Conservation (phyloP, 2,113 vertebrate species). For the Columba livia region DNA sequence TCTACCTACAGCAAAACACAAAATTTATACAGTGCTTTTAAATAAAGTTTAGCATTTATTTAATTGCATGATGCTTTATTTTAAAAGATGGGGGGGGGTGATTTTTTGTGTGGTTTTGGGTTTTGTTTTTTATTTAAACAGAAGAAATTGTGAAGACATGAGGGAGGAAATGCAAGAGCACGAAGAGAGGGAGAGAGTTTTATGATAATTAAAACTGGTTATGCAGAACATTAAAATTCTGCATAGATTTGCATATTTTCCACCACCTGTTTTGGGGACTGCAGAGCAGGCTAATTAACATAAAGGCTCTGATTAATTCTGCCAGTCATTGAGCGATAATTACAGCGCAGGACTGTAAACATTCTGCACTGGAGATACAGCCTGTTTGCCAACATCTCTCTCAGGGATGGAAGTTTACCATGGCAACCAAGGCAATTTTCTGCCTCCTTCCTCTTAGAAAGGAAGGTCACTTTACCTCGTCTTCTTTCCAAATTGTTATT, state of each 20-base stretch:
- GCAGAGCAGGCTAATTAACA: slow-evolving; percentile 95
- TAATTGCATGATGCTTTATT: not conserved
- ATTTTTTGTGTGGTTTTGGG: not conserved
- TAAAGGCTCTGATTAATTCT: slow-evolving; percentile 97
- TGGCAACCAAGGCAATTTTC: slow-evolving; percentile 85
- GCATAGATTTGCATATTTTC: slow-evolving; percentile 99
- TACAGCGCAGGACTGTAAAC: slow-evolving; percentile 82
- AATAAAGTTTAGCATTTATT: slow-evolving; percentile 4
- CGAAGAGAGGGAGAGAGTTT: slow-evolving; percentile 75
- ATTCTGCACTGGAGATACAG: slow-evolving; percentile 81
- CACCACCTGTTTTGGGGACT: slow-evolving; percentile 98
- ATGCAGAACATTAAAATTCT: slow-evolving; percentile 95
- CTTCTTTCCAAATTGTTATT: slow-evolving; percentile 69
- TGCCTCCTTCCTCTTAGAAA: slow-evolving; percentile 75
- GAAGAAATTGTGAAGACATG: slow-evolving; percentile 57
- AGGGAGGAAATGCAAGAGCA: slow-evolving; percentile 59
- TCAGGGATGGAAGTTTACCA: slow-evolving; percentile 81
- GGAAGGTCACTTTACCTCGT: slow-evolving; percentile 77
- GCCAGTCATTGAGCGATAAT: slow-evolving; percentile 91
- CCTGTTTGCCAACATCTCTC: slow-evolving; percentile 86
- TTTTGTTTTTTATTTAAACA: not conserved
- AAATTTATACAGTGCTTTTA: not conserved
- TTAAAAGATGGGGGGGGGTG: not conserved
- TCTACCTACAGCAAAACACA: not conserved
- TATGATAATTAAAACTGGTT: slow-evolving; percentile 95